These are phyloP conservation scores for Drosophila seguyi DNA, from an alignment of 1,140 invertebrate species.

Conservation along the genomic window DNA sequence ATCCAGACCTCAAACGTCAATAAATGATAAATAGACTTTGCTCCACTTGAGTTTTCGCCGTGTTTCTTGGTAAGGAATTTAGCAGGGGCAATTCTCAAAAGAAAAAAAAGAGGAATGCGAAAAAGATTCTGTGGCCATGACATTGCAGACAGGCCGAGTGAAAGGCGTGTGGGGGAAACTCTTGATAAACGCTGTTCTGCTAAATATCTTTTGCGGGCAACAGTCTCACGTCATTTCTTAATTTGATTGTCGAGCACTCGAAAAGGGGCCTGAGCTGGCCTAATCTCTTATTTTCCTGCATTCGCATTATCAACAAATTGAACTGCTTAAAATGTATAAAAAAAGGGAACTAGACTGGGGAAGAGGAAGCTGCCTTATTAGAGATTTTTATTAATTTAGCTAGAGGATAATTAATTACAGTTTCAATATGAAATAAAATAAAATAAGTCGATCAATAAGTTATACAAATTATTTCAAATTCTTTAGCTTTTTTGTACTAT, in stretches of 20 bases:
- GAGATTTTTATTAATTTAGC: too few species aligned
- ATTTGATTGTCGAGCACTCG: conserved; percentile 53
- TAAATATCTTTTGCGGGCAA: conserved; percentile 33
- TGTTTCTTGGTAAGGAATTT: conserved; percentile 25
- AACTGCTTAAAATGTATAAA: conserved; percentile 28
- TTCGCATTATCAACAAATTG: conserved; percentile 37
- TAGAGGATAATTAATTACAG: too few species aligned
- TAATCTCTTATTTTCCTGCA: conserved; percentile 50
- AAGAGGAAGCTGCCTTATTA: too few species aligned
- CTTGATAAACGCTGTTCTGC: conserved; percentile 31
- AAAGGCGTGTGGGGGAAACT: conserved; percentile 28
- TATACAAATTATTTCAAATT: neutral
- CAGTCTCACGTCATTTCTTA: conserved; percentile 69
- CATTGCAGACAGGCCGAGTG: conserved; percentile 32
- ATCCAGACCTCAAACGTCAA: conserved; percentile 19
- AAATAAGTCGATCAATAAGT: neutral
- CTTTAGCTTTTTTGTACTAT: neutral
- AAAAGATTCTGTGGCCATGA: conserved; percentile 38
- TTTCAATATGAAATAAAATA: too few species aligned
- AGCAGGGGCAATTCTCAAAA: conserved; percentile 22
- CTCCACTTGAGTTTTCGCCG: conserved; percentile 21
- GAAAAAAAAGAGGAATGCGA: conserved; percentile 7
- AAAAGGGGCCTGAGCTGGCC: conserved; percentile 37
- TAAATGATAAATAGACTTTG: conserved; percentile 34
- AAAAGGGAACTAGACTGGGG: neutral